Evolutionary conservation across 2,113 vertebrate genomes (phyloP), one percentile per base, ranked within the genome.

Genomic region (Thunnus thynnus): DNA sequence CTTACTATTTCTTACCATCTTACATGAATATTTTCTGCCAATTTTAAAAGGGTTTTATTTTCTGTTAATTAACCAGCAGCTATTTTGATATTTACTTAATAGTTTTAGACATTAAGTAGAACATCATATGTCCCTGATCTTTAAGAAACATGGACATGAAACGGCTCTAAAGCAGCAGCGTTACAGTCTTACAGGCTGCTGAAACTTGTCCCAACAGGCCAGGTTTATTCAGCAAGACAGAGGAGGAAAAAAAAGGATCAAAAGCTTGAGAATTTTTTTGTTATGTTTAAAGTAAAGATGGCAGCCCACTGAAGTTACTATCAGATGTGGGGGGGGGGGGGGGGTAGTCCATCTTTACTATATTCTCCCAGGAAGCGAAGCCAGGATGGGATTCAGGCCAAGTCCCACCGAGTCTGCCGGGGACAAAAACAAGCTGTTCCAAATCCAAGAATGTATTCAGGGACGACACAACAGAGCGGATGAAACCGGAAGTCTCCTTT

Each of bases 191-290:
- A 12, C 20, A 4, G 78, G 69, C 64, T 0, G 48, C 11, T 12
- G 61, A 77, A 61, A 62, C 84, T 41, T 47, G 82, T 57, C 58
- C 57, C 47, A 1, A 73, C 84, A 87, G 36, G 75, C 8, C 50
- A 0, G 13, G 11, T 46, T 14, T 6, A 22, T 17, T 56, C 63
- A 13, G 4, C 0, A 0, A 48, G 20, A 57, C 18, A 6, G 7
- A 41, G 2, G 32, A 36, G 32, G 16, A 17, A 3, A 64, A 54
- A 4, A 16, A 10, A 51, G 17, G 32, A 72, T 48, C 55, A 63
- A 13, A 55, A 25, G 22, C 25, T 16, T 32, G 2, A 16, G 46
- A 14, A 16, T 30, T 30, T 4, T 30, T 36, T 51, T 16, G 36
- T 72, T 22, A 13, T 30, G 14, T 10, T 61, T 10, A 27, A 18